Conservation (phyloP, 1,140 invertebrate genomes). For the Drosophila seguyi region DNA sequence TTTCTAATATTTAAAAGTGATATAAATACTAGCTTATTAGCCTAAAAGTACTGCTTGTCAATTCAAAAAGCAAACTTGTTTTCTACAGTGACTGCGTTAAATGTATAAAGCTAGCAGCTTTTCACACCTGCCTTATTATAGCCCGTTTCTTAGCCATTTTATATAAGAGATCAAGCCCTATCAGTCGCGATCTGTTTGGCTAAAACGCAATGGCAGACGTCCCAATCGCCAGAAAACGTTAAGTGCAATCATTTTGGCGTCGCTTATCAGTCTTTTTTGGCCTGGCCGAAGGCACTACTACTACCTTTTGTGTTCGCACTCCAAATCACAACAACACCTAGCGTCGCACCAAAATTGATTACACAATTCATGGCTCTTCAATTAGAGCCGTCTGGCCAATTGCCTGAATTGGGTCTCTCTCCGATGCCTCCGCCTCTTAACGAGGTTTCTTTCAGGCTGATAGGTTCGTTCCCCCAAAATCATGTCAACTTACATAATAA, state of each 20-base stretch:
- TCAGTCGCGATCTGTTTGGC: slow-evolving; percentile 10
- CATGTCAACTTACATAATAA: slow-evolving; percentile 30
- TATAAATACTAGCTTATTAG: not conserved
- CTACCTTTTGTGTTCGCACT: slow-evolving; percentile 25
- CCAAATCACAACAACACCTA: slow-evolving; percentile 39
- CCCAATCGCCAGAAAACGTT: slow-evolving; percentile 21
- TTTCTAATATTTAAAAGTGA: not conserved
- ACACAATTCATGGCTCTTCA: slow-evolving; percentile 58
- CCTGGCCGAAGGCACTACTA: slow-evolving; percentile 12
- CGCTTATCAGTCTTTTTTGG: slow-evolving; percentile 48
- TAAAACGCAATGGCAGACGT: slow-evolving; percentile 15
- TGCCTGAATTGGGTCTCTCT: slow-evolving; percentile 26
- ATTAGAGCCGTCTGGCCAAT: slow-evolving; percentile 50
- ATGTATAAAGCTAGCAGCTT: not conserved
- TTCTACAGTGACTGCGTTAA: not conserved
- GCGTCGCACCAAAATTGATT: slow-evolving; percentile 52
- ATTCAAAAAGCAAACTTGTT: slow-evolving; percentile 9
- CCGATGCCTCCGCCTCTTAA: slow-evolving; percentile 17
- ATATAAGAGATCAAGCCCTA: slow-evolving; percentile 22
- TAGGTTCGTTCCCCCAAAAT: slow-evolving; percentile 9
- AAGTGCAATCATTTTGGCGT: slow-evolving; percentile 16
- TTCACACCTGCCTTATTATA: not conserved
- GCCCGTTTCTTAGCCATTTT: slow-evolving; percentile 1
- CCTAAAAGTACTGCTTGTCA: not conserved
- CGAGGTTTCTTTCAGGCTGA: slow-evolving; percentile 28